Evolutionary conservation across 2,113 vertebrate genomes (phyloP).

Genomic region (Aythya baeri): DNA sequence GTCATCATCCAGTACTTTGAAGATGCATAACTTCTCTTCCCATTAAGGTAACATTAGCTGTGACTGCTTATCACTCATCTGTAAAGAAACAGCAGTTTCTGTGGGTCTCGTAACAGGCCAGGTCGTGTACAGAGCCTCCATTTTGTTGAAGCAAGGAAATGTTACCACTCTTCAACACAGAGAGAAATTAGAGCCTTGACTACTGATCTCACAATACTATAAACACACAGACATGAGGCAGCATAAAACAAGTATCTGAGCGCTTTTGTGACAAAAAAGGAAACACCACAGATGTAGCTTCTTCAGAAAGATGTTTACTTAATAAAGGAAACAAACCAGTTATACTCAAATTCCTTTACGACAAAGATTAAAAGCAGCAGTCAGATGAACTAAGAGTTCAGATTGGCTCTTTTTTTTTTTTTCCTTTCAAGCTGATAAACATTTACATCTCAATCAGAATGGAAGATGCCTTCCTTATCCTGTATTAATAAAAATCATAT

Average conservation of each 20-base stretch:
- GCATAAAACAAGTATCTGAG: background rate
- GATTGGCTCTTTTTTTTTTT: background rate
- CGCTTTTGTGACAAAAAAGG: background rate
- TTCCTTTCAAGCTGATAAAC: background rate
- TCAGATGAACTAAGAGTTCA: background rate
- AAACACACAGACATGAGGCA: background rate
- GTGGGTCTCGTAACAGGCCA: background rate
- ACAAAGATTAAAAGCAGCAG: background rate
- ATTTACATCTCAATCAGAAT: background rate
- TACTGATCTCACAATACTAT: background rate
- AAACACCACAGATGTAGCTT: background rate
- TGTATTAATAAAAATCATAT: background rate
- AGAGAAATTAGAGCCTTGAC: slow-evolving; percentile 6
- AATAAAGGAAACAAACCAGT: slow-evolving; percentile 24
- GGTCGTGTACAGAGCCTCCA: background rate
- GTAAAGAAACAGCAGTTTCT: background rate
- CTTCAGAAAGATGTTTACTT: slow-evolving; percentile 19
- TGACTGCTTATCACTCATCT: background rate
- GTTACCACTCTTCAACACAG: background rate
- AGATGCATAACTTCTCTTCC: background rate
- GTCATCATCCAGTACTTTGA: background rate
- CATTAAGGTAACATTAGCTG: background rate
- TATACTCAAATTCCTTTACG: slow-evolving; percentile 7
- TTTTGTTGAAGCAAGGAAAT: background rate
- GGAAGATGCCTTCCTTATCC: background rate